Conservation (phyloP, 37 sponge, comb jelly and placozoan species). For the Diacarnus erythraeanus region DNA sequence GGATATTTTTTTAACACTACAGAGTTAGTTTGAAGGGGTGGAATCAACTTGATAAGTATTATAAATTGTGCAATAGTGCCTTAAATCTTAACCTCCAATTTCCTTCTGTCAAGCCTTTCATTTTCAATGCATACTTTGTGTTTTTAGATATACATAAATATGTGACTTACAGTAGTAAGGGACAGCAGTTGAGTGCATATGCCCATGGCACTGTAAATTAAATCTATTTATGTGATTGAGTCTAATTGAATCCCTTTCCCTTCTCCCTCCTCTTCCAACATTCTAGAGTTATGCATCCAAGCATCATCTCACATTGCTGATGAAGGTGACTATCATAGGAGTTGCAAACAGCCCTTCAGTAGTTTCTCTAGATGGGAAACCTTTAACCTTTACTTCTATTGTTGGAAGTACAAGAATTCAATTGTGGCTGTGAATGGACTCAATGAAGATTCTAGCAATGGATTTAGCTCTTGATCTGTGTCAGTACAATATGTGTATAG, state of each 20-base stretch:
- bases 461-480: too few species aligned
- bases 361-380: neutral
- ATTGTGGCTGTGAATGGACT: neutral
- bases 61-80: neutral
- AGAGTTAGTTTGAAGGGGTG: neutral
- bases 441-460: neutral
- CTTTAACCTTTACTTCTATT: neutral
- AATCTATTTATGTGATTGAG: too few species aligned
- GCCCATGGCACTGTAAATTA: neutral
- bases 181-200: neutral
- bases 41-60: neutral
- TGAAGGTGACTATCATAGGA: neutral
- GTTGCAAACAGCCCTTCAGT: neutral
- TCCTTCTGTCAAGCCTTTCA: too few species aligned
- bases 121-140: neutral
- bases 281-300: neutral
- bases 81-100: neutral
- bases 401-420: neutral
- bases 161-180: neutral
- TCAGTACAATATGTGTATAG: too few species aligned
- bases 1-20: neutral
- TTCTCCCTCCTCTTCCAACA: neutral
- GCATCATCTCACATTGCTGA: neutral
- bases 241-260: too few species aligned
- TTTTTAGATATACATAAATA: neutral